Base-by-base conservation (phyloP, 2,888 invertebrate genomes). In the Drosophila tripunctata region DNA sequence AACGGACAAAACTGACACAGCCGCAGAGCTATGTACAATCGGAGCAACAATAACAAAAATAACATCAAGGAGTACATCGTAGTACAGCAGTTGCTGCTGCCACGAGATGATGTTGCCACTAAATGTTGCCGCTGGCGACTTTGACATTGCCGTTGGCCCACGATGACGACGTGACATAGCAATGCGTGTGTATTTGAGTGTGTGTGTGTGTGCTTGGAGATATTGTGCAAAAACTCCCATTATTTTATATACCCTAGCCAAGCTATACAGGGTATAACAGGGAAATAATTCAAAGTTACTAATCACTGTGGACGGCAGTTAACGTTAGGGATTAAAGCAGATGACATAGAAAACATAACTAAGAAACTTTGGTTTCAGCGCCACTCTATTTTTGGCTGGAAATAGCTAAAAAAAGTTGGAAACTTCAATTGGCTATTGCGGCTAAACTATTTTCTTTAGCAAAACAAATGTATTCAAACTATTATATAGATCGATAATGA, bases 131-230 rank as follows among this genome's bases (percentile, higher is more conserved):
- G 58, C 55, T 56, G 58, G 77, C 76, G 72, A 75, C 76, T 74
- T 72, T 75, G 74, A 76, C 73, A 72, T 74, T 74, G 76, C 60
- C 63, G 43, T 47, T 48, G 64, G 52, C 31, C 67, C 60, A 45
- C 47, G 27, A 43, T 33, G 48, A 35, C 44, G 22, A 45, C 19
- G 7, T 12, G 3, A 41, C 7, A 31, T 15, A 14, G 44, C 24
- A n/a, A 45, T 31, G 24, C 12, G 10, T 36, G 3, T 36, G 14
- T 17, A 14, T 36, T 2, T 36, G 24, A 15, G 31, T 17, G 14
- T 36, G 7, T 36, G 24, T 35, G 31, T 15, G 14, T 36, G 15
- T 17, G 15, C n/a, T 3, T 17, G 15, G 24, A 8, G 35, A 48
- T n/a, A 22, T 14, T 43, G 41, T 22, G 14, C 43, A 5, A 58